These are phyloP conservation scores for Plagodis pulveraria DNA, from an alignment of 2,888 invertebrate genomes.

Conservation along the genomic window DNA sequence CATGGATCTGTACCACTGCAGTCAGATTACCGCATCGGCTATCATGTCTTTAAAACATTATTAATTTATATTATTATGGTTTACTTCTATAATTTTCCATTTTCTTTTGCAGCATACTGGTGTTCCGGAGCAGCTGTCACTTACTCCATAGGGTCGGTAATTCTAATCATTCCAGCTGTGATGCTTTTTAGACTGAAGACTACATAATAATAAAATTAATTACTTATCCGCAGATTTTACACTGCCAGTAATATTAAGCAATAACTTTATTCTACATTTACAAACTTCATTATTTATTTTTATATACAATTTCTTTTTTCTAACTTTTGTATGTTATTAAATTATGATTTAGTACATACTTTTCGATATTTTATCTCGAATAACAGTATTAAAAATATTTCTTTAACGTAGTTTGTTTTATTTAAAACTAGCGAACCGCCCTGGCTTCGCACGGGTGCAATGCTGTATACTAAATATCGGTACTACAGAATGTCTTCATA, in stretches of 20 bases:
- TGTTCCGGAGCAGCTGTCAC: slow-evolving; percentile 93
- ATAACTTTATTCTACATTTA: slow-evolving; percentile 42
- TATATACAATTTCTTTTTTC: slow-evolving; percentile 34
- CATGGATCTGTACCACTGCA: too few relatives aligned
- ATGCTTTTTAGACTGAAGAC: slow-evolving; percentile 84
- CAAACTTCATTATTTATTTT: slow-evolving; percentile 43
- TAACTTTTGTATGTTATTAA: slow-evolving; percentile 22
- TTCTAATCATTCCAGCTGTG: slow-evolving; percentile 91
- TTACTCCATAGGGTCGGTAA: slow-evolving; percentile 91
- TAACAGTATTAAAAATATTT: slow-evolving; percentile 66
- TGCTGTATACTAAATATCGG: too few relatives aligned
- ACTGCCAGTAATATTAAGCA: slow-evolving; percentile 39
- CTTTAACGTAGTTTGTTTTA: slow-evolving; percentile 6
- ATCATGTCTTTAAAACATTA: too few relatives aligned
- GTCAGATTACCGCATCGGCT: too few relatives aligned
- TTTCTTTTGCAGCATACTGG: slow-evolving; percentile 91
- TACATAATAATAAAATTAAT: slow-evolving; percentile 37
- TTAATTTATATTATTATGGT: too few relatives aligned
- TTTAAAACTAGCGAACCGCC: too few relatives aligned
- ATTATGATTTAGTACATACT: slow-evolving; percentile 12
- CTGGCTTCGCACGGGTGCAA: too few relatives aligned
- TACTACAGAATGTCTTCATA: too few relatives aligned
- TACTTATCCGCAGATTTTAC: slow-evolving; percentile 35
- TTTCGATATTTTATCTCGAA: slow-evolving; percentile 56
- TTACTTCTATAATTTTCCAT: neutral